Evolutionary conservation across 2,797 vertebrate species (phyloP), one percentile per base, ranked within the genome.

Genomic region (Pangasius krempfi): DNA sequence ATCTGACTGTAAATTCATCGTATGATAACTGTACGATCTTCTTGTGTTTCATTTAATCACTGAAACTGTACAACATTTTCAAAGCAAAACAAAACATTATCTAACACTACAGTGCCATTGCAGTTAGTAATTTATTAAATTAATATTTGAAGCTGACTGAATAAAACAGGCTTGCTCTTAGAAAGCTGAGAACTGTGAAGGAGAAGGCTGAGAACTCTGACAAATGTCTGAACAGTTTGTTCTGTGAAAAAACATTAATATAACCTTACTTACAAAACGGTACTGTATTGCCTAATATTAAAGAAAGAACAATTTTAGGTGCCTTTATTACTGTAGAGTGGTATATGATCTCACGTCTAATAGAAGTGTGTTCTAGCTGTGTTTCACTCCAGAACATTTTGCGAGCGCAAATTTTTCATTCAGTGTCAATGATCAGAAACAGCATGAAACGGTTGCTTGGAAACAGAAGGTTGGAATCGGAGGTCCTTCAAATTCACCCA

Each of bases 361-460:
- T 5, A 64, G 60, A 66, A 58, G 50, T 50, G 44, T 20, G 44
- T 50, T 52, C 14, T 70, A 4, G 64, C 64, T 44, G 79, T 30
- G 79, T 58, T 85, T 81, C 10, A 22, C 82, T 86, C 1, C 16
- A 86, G 66, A 86, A 91, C 84, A 70, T 78, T 86, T 88, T 68
- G 58, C 25, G 37, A 78, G 82, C 33, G n/a, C 68, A 54, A 44
- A 54, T 60, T 83, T 70, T 89, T 83, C 54, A 22, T 47, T 66
- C 40, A 33, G 44, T 86, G 68, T 76, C 68, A 37, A 37, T 80
- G 86, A 54, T 64, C 2, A 4, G 58, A 58, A 83, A 22, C 40
- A 52, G 88, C 86, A 89, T 86, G 87, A 81, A 85, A 22, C 27
- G 68, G 89, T 90, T 91, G 89, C 88, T 68, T 90, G 76, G 88